Base-by-base conservation (phyloP, 2,888 invertebrate genomes). In the Dascillus cervinus region DNA sequence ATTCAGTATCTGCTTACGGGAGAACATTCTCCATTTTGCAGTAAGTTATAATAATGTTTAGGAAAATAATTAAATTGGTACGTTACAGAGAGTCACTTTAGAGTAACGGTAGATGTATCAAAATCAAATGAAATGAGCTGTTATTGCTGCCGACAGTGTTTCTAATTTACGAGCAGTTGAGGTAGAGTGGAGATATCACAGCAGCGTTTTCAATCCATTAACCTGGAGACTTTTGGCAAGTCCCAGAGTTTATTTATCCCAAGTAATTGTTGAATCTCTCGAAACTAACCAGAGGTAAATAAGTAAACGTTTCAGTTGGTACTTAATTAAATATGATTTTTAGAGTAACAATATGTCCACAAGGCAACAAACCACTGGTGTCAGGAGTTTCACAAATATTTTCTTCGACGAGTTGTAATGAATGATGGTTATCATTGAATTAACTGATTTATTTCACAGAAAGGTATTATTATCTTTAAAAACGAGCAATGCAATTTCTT, bases 151-250 rank as follows among this genome's bases (percentile, higher is more conserved):
- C 0, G 71, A 73, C 29, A 73, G 78, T 41, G 71, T 86, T 0
- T 77, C 77, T 0, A 72, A 77, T 14, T 74, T 85, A 2, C 69
- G 75, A 34, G 74, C 77, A 1, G 77, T 80, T 0, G 74, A 81
- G 42, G 74, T 87, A 1, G 75, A 79, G 49, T 89, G 86, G 86
- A 78, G 79, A 49, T 87, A 84, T 50, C 77, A 80, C 49, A 80
- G 81, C 2, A 85, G 79, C 40, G 60, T 84, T 11, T 73, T 87
- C 47, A 89, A 88, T 62, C 85, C 88, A 0, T 72, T 88, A 42
- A 87, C 88, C 0, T 89, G 89, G 88, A 70, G 89, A 34, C 62
- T 87, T 19, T 62, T 87, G 4, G 73, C 79, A 32, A 77, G 77
- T 3, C 83, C 89, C 0, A 75, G 78, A 41, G 77, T 87, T 31